A percentile compares a stretch with the other conserved stretches of the same genome.
Evolutionary conservation across 2,888 invertebrate species (phyloP).

Genomic region (Melinaea menophilus): DNA sequence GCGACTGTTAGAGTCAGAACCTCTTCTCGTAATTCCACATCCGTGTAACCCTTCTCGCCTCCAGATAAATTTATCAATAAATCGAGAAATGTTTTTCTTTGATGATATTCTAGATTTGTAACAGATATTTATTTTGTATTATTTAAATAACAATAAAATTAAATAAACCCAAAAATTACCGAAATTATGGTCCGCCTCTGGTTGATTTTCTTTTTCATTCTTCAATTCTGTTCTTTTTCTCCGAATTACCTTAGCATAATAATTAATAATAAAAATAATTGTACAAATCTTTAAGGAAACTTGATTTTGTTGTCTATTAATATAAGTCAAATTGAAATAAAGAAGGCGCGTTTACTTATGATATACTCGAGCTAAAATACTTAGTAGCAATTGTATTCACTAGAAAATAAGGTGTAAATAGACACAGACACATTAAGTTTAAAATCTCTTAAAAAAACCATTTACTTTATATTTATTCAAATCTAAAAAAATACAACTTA

Average conservation of each 20-base stretch:
- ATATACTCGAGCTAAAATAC: too few relatives aligned
- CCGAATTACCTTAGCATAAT: slow-evolving; percentile 46
- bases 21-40: slow-evolving; percentile 77
- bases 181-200: slow-evolving; percentile 47
- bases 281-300: background rate
- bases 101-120: slow-evolving; percentile 53
- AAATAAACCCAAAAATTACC: background rate
- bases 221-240: slow-evolving; percentile 51
- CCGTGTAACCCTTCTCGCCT: slow-evolving; percentile 67
- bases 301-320: too few relatives aligned
- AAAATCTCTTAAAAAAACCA: too few relatives aligned
- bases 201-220: slow-evolving; percentile 38
- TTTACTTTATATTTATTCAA: too few relatives aligned
- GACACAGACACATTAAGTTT: too few relatives aligned
- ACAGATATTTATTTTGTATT: slow-evolving; percentile 10
- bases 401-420: too few relatives aligned
- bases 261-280: background rate
- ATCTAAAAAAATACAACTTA: background rate
- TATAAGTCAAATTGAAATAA: too few relatives aligned
- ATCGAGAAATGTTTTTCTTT: slow-evolving; percentile 75
- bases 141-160: slow-evolving; percentile 8
- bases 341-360: too few relatives aligned
- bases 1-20: slow-evolving; percentile 77
- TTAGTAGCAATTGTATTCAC: too few relatives aligned
- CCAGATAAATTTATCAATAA: slow-evolving; percentile 71